phyloP scores from a whole-genome alignment of 1,140 invertebrate species.

The Pseudobourletiella spinata region DNA sequence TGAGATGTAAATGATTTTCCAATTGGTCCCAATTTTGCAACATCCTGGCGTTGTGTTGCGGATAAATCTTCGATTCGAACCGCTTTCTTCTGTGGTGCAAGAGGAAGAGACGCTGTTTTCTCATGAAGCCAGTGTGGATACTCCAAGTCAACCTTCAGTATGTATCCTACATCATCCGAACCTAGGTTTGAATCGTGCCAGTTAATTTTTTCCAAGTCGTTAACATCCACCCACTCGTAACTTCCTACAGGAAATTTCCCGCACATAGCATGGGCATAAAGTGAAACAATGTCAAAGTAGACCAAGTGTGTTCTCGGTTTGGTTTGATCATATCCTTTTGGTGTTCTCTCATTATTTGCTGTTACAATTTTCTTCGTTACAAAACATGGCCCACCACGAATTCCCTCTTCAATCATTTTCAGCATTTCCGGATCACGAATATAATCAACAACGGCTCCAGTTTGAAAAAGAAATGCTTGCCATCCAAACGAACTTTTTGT shows the following conservation, averaged over 20 bases:
- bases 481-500: not conserved
- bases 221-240: not conserved
- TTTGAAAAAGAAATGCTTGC: not conserved
- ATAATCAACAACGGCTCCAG: not conserved
- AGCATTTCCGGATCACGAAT: not conserved
- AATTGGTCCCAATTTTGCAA: not conserved
- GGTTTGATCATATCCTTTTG: not conserved
- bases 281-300: not conserved
- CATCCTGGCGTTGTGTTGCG: not conserved
- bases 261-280: not conserved
- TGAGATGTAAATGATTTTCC: not conserved
- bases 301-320: not conserved
- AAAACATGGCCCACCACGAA: not conserved
- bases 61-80: not conserved
- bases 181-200: not conserved
- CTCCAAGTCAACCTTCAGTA: not conserved
- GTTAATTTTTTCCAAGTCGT: not conserved
- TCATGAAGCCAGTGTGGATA: not conserved
- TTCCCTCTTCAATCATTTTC: not conserved
- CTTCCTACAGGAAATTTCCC: not conserved
- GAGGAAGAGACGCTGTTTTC: not conserved
- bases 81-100: not conserved
- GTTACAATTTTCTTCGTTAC: not conserved
- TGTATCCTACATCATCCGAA: not conserved
- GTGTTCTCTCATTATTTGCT: not conserved